phyloP scores from a whole-genome alignment of 2,888 invertebrate genomes.

The Xiphydria camelus region DNA sequence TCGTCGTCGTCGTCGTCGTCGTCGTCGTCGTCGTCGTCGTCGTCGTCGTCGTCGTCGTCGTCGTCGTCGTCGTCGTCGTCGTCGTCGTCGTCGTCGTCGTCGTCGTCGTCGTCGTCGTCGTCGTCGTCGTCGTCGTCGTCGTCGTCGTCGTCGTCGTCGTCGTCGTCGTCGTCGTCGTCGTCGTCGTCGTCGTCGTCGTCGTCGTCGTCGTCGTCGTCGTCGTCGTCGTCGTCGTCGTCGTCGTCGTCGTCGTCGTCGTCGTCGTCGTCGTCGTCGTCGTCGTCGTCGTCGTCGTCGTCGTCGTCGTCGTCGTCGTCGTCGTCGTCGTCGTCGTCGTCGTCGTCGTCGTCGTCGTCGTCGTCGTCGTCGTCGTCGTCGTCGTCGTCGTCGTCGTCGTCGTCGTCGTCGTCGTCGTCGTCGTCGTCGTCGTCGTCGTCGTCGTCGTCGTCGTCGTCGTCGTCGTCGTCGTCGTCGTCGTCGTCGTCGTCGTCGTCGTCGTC shows the following conservation, averaged over 20 bases:
- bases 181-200: too few species aligned
- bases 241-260: neutral
- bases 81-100: too few species aligned
- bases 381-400: neutral
- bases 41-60: too few species aligned
- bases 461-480: neutral
- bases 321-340: neutral
- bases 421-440: neutral
- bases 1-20: too few species aligned
- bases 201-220: neutral
- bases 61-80: too few species aligned
- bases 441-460: neutral
- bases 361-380: neutral
- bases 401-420: neutral
- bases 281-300: neutral
- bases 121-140: too few species aligned
- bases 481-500: neutral
- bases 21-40: too few species aligned
- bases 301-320: neutral
- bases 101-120: too few species aligned
- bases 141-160: too few species aligned
- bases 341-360: neutral
- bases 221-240: neutral
- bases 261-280: neutral
- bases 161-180: too few species aligned